Evolutionary conservation across 2,113 vertebrate species (phyloP).

Genomic region (Gasterosteus nipponicus): DNA sequence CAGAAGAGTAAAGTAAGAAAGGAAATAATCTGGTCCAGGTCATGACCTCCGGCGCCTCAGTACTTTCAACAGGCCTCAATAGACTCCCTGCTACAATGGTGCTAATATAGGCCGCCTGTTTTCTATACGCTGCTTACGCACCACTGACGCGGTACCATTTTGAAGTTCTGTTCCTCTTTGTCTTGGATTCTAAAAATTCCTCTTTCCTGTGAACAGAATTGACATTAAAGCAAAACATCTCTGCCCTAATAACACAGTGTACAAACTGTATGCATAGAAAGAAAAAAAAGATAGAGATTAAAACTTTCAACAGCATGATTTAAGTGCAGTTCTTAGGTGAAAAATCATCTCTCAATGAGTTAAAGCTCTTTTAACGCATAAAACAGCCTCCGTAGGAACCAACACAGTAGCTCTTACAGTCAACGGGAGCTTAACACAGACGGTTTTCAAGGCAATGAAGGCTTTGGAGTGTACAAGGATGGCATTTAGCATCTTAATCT

Average conservation of each 20-base stretch:
- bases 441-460: constrained; percentile 61
- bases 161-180: background rate
- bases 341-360: constrained; percentile 58
- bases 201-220: background rate
- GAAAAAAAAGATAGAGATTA: background rate
- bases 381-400: constrained; percentile 57
- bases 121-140: background rate
- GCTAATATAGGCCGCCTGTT: background rate
- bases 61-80: constrained; percentile 7
- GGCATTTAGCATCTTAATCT: constrained; percentile 76
- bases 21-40: background rate
- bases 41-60: constrained; percentile 7
- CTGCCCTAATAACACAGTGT: background rate
- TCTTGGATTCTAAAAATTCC: background rate
- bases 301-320: constrained; percentile 41
- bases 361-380: constrained; percentile 59
- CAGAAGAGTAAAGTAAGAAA: background rate
- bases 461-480: constrained; percentile 69
- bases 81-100: background rate
- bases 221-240: constrained; percentile 4
- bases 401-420: constrained; percentile 60
- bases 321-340: constrained; percentile 62
- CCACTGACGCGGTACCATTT: background rate
- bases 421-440: constrained; percentile 63
- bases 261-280: constrained; percentile 13